phyloP scores from a whole-genome alignment of 2,113 vertebrate species.

The Hoplias malabaricus region DNA sequence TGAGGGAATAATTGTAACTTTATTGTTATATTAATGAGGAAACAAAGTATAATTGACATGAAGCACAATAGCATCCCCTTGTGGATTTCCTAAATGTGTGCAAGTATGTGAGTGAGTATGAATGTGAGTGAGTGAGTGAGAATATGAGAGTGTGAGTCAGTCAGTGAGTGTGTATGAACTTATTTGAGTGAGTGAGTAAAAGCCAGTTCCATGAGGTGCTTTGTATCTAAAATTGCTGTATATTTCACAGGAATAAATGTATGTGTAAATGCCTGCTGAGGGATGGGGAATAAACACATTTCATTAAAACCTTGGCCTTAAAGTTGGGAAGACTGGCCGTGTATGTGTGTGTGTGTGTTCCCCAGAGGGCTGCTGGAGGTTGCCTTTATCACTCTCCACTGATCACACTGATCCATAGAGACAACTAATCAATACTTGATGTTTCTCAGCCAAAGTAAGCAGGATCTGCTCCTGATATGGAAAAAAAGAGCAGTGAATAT shows the following conservation, averaged over 20 bases:
- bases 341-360: slow-evolving; percentile 6
- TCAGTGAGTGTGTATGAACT: neutral
- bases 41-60: too few relatives aligned
- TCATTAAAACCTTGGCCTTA: slow-evolving; percentile 10
- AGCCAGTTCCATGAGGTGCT: too few relatives aligned
- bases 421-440: slow-evolving; percentile 47
- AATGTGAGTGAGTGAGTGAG: too few relatives aligned
- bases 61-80: too few relatives aligned
- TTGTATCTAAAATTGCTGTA: too few relatives aligned
- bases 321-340: neutral
- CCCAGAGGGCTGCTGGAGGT: slow-evolving; percentile 38
- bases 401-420: slow-evolving; percentile 46
- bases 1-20: too few relatives aligned
- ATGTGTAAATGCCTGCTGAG: neutral
- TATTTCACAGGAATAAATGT: slow-evolving; percentile 8
- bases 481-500: slow-evolving; percentile 32
- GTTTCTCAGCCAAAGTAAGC: slow-evolving; percentile 44
- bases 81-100: too few relatives aligned
- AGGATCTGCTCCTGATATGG: slow-evolving; percentile 28
- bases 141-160: too few relatives aligned
- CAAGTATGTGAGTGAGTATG: too few relatives aligned
- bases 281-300: slow-evolving; percentile 12
- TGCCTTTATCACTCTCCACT: slow-evolving; percentile 49
- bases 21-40: too few relatives aligned
- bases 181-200: too few relatives aligned